A percentile compares a stretch with the other conserved stretches of the same genome.
Evolutionary conservation across 1,140 invertebrate genomes (phyloP).

Genomic region (Drosophila sp.): DNA sequence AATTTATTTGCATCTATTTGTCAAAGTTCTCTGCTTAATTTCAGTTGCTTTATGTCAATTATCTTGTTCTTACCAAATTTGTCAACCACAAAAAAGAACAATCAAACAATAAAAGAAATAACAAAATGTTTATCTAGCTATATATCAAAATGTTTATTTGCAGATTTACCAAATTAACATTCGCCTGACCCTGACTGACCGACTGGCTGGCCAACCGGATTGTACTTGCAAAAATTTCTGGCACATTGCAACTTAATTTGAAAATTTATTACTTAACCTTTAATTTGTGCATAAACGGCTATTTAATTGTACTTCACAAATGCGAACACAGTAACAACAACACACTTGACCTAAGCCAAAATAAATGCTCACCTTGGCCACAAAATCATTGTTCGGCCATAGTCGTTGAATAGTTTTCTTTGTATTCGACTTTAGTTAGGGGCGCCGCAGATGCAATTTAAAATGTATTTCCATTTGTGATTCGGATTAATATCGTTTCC

Average conservation of each 20-base stretch:
- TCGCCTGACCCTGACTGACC: slow-evolving; percentile 7
- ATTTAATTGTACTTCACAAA: slow-evolving; percentile 8
- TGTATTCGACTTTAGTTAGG: slow-evolving; percentile 3
- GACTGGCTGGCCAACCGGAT: not conserved
- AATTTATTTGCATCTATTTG: slow-evolving; percentile 58
- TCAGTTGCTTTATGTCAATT: slow-evolving; percentile 55
- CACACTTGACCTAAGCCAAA: slow-evolving; percentile 5
- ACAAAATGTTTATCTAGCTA: slow-evolving; percentile 22
- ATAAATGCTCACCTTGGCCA: slow-evolving; percentile 21
- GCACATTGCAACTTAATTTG: slow-evolving; percentile 13
- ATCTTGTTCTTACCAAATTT: slow-evolving; percentile 48
- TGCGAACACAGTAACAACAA: slow-evolving; percentile 4
- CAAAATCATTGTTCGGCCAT: not conserved
- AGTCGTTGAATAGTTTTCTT: slow-evolving; percentile 1
- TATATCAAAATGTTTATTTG: slow-evolving; percentile 34
- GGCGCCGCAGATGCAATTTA: slow-evolving; percentile 12
- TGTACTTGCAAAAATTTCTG: slow-evolving; percentile 17
- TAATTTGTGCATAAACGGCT: slow-evolving; percentile 37
- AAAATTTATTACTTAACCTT: slow-evolving; percentile 35
- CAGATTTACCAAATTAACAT: slow-evolving; percentile 12
- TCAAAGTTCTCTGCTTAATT: slow-evolving; percentile 29
- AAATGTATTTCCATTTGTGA: slow-evolving; percentile 11
- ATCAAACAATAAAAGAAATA: slow-evolving; percentile 3
- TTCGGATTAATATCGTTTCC: not conserved
- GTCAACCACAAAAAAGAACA: slow-evolving; percentile 14